A percentile compares a stretch with the other conserved stretches of the same genome.
phyloP scores from a whole-genome alignment of 2,797 vertebrate species.

The Lepidocolaptes lacrymiger region DNA sequence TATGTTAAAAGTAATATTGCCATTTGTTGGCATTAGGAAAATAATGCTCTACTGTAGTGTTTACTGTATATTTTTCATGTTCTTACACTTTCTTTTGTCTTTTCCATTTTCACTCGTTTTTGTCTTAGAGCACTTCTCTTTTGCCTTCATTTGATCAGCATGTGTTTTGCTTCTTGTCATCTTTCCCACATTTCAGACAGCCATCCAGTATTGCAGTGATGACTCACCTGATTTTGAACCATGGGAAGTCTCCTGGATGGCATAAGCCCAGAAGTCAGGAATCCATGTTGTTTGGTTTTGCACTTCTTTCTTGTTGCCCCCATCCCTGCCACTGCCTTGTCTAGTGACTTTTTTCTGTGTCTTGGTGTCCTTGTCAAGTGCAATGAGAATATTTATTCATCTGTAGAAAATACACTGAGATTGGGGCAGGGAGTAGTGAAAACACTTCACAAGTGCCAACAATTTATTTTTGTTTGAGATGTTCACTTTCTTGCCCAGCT shows the following conservation, averaged over 20 bases:
- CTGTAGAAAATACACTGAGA: neutral
- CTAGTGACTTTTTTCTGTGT: neutral
- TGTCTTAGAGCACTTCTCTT: neutral
- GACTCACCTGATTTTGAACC: neutral
- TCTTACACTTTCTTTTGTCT: neutral
- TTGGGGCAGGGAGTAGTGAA: neutral
- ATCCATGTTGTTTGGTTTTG: neutral
- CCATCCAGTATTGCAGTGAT: neutral
- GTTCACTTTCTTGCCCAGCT: neutral
- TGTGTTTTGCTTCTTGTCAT: neutral
- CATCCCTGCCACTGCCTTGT: neutral
- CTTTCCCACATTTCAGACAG: neutral
- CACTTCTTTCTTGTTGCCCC: neutral
- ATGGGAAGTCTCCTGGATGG: neutral
- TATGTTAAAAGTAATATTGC: neutral
- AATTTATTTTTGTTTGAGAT: neutral
- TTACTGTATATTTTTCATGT: neutral
- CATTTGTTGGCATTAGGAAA: neutral
- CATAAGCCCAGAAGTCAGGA: neutral
- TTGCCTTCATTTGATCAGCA: neutral
- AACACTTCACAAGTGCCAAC: neutral
- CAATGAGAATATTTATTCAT: neutral
- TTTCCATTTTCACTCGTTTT: neutral
- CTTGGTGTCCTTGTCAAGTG: neutral
- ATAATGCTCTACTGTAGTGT: accelerated